Evolutionary conservation across 2,113 vertebrate genomes (phyloP).

Genomic region (Nerophis ophidion): DNA sequence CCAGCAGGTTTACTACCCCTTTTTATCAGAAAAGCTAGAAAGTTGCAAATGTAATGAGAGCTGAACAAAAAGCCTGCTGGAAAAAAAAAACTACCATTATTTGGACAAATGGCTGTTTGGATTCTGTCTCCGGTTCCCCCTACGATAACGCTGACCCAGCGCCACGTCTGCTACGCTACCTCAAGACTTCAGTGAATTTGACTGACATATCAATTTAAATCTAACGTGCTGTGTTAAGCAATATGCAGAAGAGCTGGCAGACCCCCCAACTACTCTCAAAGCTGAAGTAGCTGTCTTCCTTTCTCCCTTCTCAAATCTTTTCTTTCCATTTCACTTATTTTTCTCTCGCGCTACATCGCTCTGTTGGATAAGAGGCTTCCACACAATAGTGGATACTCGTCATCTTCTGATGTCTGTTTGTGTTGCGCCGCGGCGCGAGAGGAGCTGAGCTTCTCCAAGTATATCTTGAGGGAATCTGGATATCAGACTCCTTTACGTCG

Average conservation of each 20-base stretch:
- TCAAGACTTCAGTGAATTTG: slow-evolving; percentile 24
- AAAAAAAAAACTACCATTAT: slow-evolving; percentile 2
- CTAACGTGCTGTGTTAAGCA: slow-evolving; percentile 22
- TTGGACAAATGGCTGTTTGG: slow-evolving; percentile 5
- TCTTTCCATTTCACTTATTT: slow-evolving; percentile 29
- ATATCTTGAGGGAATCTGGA: slow-evolving; percentile 63
- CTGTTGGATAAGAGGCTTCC: slow-evolving; percentile 46
- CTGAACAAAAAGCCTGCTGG: neutral
- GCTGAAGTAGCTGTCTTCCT: slow-evolving; percentile 3
- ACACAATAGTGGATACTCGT: slow-evolving; percentile 44
- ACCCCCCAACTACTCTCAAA: neutral
- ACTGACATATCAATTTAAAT: slow-evolving; percentile 39
- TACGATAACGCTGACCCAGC: slow-evolving; percentile 22
- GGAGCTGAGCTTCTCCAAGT: slow-evolving; percentile 33
- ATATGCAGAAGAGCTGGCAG: slow-evolving; percentile 11
- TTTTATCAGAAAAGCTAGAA: neutral
- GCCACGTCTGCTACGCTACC: slow-evolving; percentile 5
- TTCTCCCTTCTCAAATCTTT: slow-evolving; percentile 21
- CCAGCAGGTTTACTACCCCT: neutral
- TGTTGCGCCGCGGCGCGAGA: slow-evolving; percentile 42
- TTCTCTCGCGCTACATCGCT: slow-evolving; percentile 31
- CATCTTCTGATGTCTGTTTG: slow-evolving; percentile 50
- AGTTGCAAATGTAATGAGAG: neutral
- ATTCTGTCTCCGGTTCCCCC: neutral
- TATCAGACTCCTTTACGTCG: slow-evolving; percentile 51